phyloP scores from a whole-genome alignment of 2,888 invertebrate genomes.

The Helleia helle region DNA sequence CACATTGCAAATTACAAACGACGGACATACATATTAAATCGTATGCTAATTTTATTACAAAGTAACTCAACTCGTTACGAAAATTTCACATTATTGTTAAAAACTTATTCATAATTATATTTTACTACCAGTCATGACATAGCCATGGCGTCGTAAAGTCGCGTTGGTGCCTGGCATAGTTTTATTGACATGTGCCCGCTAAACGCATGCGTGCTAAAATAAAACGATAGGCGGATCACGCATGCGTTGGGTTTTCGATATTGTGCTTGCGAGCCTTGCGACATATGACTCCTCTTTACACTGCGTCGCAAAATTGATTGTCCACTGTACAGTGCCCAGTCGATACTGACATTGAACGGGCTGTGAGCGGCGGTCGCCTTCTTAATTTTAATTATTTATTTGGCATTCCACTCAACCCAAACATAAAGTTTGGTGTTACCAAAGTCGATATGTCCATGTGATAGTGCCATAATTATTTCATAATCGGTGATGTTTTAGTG shows the following conservation, averaged over 20 bases:
- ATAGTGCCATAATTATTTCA: conserved; percentile 32
- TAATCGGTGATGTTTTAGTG: conserved; percentile 34
- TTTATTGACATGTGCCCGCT: conserved; percentile 24
- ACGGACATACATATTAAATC: not conserved
- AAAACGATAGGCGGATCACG: conserved; percentile 29
- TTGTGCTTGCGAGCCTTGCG: conserved; percentile 40
- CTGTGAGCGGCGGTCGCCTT: conserved; percentile 45
- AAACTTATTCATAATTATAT: not conserved
- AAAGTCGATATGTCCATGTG: conserved; percentile 34
- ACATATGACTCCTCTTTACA: conserved; percentile 54
- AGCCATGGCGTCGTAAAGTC: conserved; percentile 44
- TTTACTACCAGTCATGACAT: not conserved
- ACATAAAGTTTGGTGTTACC: conserved; percentile 18
- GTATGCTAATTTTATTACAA: not conserved
- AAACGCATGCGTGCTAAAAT: conserved; percentile 46
- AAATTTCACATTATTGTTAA: not conserved
- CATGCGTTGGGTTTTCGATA: conserved; percentile 40
- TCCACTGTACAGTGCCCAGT: conserved; percentile 63
- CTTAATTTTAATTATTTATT: conserved; percentile 58
- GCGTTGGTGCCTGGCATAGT: conserved; percentile 43
- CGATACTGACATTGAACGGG: conserved; percentile 66
- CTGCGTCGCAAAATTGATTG: conserved; percentile 68
- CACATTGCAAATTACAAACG: not conserved
- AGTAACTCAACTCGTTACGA: not conserved
- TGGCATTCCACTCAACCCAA: conserved; percentile 42